Conservation (phyloP, 1,140 invertebrate species). For the Lysiphlebus fabarum region DNA sequence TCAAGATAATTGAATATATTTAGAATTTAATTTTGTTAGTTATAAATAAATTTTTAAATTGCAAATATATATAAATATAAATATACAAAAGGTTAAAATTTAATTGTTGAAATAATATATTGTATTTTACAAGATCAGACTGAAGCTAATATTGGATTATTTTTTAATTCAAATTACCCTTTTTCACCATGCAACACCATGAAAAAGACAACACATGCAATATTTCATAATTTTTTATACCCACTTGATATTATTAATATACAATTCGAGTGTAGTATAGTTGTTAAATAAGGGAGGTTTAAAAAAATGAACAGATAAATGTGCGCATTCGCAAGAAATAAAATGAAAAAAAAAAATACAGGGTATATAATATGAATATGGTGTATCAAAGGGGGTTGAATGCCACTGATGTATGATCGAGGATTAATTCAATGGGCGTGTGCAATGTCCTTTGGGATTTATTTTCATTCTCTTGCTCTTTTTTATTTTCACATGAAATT, state of each 20-base stretch:
- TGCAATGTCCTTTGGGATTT: constrained; percentile 26
- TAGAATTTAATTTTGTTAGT: background rate
- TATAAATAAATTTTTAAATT: too few species aligned
- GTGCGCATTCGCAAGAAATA: constrained; percentile 22
- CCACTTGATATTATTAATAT: background rate
- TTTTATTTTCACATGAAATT: too few species aligned
- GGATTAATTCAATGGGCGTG: constrained; percentile 33
- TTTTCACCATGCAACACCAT: background rate
- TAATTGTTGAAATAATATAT: constrained; percentile 24
- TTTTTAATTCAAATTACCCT: constrained; percentile 39
- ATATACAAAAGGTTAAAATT: constrained; percentile 10
- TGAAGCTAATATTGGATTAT: constrained; percentile 41
- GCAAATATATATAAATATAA: background rate
- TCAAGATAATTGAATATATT: background rate
- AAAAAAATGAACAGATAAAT: constrained; percentile 6
- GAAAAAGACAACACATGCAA: constrained; percentile 1
- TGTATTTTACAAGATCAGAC: constrained; percentile 30
- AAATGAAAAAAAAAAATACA: background rate
- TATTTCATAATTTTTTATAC: background rate
- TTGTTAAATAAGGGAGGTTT: constrained; percentile 6
- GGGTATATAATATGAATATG: constrained; percentile 16
- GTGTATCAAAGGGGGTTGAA: constrained; percentile 13
- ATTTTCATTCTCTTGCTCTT: constrained; percentile 19
- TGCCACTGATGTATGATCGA: constrained; percentile 33
- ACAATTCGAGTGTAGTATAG: background rate